These are phyloP conservation scores for Syrista parreyssii DNA, from an alignment of 2,888 invertebrate species.

Conservation along the genomic window DNA sequence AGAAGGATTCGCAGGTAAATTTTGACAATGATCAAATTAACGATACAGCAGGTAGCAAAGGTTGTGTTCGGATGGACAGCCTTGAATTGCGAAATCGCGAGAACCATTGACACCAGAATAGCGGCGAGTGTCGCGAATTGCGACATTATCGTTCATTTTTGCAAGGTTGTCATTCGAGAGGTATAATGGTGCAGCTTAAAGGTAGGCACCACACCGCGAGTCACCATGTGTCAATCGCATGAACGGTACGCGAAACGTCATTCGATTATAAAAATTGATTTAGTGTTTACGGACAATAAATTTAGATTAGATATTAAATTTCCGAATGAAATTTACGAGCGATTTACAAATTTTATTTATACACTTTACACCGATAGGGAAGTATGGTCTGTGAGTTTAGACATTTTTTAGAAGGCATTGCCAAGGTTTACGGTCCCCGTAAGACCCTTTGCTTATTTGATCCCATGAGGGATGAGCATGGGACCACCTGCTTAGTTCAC, in stretches of 20 bases:
- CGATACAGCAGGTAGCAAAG: not conserved
- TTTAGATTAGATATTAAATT: not conserved
- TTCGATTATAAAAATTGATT: not conserved
- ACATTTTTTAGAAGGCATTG: not conserved
- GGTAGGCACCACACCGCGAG: not conserved
- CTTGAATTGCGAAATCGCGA: constrained; percentile 7
- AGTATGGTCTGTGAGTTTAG: not conserved
- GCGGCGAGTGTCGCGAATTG: not conserved
- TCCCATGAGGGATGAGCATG: not conserved
- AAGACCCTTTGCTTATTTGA: not conserved
- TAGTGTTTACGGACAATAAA: not conserved
- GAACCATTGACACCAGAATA: not conserved
- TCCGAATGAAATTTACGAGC: not conserved
- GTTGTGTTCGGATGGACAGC: not conserved
- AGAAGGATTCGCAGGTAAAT: not conserved
- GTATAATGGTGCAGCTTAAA: not conserved
- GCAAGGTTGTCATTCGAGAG: not conserved
- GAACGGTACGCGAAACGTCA: not conserved
- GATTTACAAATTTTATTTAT: not conserved
- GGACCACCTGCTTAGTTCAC: constrained; percentile 24
- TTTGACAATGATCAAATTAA: not conserved
- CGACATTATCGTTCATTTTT: not conserved
- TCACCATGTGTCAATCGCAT: not conserved
- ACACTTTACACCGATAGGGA: not conserved
- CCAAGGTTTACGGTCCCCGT: not conserved